phyloP scores from a whole-genome alignment of 2,113 vertebrate genomes.

The Clinocottus analis region DNA sequence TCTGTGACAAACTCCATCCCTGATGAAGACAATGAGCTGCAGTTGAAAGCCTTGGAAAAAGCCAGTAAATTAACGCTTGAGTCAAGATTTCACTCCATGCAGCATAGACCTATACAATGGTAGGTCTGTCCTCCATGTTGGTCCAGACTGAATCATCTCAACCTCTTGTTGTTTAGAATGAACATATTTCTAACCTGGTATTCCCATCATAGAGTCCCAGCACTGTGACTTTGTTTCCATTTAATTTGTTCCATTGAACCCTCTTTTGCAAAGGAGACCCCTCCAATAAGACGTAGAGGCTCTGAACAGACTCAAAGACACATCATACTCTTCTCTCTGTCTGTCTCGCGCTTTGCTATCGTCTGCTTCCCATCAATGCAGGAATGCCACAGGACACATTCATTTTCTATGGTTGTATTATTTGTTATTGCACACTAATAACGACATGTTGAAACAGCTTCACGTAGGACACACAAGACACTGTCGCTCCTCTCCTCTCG shows the following conservation, averaged over 20 bases:
- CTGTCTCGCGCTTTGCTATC: background rate
- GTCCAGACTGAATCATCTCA: background rate
- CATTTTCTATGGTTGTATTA: background rate
- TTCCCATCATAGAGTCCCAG: background rate
- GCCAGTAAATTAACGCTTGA: background rate
- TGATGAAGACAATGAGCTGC: background rate
- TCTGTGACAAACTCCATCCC: background rate
- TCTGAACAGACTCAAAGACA: background rate
- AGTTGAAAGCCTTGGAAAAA: background rate
- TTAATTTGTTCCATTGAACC: background rate
- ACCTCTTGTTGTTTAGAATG: background rate
- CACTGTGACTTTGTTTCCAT: background rate
- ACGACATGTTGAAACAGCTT: conserved; percentile 12
- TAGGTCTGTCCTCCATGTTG: background rate
- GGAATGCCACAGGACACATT: background rate
- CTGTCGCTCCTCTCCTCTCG: conserved; percentile 6
- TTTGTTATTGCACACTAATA: background rate
- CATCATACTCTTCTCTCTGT: background rate
- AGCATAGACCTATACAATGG: background rate
- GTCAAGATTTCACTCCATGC: background rate
- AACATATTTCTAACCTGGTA: background rate
- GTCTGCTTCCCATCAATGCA: background rate
- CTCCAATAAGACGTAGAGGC: background rate
- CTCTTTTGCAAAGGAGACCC: background rate
- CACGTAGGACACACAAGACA: background rate